Evolutionary conservation across 2,888 invertebrate species (phyloP), one percentile per base, ranked within the genome.

Genomic region (Frankliniella intonsa): DNA sequence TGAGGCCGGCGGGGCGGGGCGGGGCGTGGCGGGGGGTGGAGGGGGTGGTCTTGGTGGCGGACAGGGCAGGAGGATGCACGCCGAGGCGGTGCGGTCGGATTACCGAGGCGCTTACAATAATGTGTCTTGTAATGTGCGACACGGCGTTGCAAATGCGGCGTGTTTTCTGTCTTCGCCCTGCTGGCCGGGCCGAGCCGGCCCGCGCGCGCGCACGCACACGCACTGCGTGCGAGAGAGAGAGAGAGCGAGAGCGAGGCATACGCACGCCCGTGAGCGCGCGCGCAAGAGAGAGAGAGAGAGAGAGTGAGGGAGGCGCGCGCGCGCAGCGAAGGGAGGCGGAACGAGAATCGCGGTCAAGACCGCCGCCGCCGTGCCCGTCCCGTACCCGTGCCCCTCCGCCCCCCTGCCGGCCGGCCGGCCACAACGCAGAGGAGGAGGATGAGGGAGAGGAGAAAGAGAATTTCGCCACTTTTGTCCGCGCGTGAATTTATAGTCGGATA

Each of bases 21-120:
- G 38, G 38, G 38, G 38, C 3, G 38, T 2, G 38, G 38, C 38
- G 2, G 38, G 38, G 38, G 38, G 3, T 2, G 38, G 38, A 38
- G 2, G 38, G 5, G 38, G 2, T 38, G 38, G 38, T 38, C 38
- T 38, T 38, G 62, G 62, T 7, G 62, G 62, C 62, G 62, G 62
- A 5, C 14, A 14, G 62, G 62, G 7, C 14, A 14, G 62, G 62
- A 11, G 69, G 22, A 1, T 12, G 69, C 25, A 19, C 55, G 55
- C 17, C 55, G 69, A 9, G 65, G 22, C 69, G 69, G 9, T 2
- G 22, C 69, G 69, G 12, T 22, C 69, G 69, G 69, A 76, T 76
- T 76, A 76, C 69, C 69, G 69, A 76, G 69, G 69, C 69, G 69
- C 69, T 76, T 76, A 76, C 69, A 76, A 76, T 76, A 76, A 76